Percentiles rank a stretch among this genome's conserved stretches.
Evolutionary conservation across 30 jellyfish, hydroid and myxozoan species (phyloP).

Genomic region (Rhopilema esculentum): DNA sequence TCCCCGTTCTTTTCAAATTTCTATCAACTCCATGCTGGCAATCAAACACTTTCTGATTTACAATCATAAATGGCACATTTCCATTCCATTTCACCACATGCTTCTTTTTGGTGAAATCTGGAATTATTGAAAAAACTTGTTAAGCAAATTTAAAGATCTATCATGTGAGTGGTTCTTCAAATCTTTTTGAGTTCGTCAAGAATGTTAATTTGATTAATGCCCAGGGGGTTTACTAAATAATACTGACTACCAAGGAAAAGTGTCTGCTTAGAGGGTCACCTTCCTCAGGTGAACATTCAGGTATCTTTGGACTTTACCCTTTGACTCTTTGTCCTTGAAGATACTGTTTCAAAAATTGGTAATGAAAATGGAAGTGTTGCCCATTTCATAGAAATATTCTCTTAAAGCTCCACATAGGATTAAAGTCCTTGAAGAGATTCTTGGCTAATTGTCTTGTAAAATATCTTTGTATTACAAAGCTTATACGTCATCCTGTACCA

Average conservation of each 20-base stretch:
- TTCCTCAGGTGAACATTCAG: neutral
- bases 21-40: constrained; percentile 32
- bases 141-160: neutral
- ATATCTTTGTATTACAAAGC: neutral
- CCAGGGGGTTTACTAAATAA: neutral
- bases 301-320: neutral
- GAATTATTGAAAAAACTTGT: neutral
- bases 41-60: neutral
- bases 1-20: neutral
- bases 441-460: neutral
- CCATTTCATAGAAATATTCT: neutral
- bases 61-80: constrained; percentile 19
- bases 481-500: neutral
- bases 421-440: neutral
- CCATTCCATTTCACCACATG: constrained; percentile 18
- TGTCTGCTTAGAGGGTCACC: neutral
- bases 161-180: neutral
- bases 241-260: neutral
- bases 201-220: neutral
- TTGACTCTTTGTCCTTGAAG: neutral
- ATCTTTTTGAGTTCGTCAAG: neutral
- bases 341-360: neutral
- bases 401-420: neutral
- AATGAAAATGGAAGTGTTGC: neutral
- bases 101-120: constrained; percentile 6